Percentiles rank a stretch among this genome's conserved stretches.
phyloP scores from a whole-genome alignment of 2,888 invertebrate genomes.

The Aspidiotus rigidus region DNA sequence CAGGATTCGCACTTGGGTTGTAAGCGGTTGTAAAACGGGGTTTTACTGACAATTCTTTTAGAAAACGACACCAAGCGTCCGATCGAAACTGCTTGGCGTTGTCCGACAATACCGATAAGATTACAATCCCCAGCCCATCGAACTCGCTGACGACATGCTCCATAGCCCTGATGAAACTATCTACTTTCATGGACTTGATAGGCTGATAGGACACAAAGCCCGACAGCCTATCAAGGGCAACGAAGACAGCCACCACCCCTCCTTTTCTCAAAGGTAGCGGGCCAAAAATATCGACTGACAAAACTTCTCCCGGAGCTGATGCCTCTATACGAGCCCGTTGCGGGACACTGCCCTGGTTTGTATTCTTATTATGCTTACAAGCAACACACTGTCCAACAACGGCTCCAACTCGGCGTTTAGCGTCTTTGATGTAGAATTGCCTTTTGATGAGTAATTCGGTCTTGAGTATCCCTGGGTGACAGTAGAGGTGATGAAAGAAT shows the following conservation, averaged over 20 bases:
- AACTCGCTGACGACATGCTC: background rate
- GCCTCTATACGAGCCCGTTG: too few relatives aligned
- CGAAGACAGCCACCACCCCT: background rate
- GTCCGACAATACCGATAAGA: background rate
- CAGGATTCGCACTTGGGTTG: background rate
- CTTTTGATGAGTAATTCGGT: too few relatives aligned
- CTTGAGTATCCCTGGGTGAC: too few relatives aligned
- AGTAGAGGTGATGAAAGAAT: too few relatives aligned
- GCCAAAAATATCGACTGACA: too few relatives aligned
- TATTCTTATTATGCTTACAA: too few relatives aligned
- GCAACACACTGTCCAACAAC: too few relatives aligned
- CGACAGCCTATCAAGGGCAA: background rate
- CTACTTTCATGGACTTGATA: background rate
- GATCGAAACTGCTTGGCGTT: background rate
- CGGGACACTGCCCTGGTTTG: too few relatives aligned
- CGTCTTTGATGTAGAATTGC: too few relatives aligned
- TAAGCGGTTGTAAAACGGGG: background rate
- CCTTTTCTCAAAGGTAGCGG: too few relatives aligned
- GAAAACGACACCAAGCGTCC: background rate
- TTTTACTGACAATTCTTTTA: background rate
- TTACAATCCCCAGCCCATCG: background rate
- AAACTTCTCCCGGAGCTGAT: too few relatives aligned
- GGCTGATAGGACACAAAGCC: background rate
- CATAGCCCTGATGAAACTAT: background rate
- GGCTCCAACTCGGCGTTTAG: too few relatives aligned